Conservation (phyloP, 1,140 invertebrate species). For the Eriosoma lanigerum region DNA sequence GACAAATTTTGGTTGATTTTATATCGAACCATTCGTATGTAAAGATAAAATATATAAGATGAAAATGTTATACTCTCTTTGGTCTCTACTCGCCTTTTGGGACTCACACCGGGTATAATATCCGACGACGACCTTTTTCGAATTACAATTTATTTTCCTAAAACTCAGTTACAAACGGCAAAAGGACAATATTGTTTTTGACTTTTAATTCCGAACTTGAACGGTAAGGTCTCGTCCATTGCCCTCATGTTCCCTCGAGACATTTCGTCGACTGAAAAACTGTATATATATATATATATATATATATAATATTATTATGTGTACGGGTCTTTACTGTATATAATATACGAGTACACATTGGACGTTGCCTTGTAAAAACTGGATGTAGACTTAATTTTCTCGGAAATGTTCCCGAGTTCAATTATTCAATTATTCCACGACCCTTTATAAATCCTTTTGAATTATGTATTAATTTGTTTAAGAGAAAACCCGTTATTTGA, state of each 20-base stretch:
- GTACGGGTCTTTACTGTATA: background rate
- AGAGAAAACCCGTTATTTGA: slow-evolving; percentile 13
- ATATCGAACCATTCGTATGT: background rate
- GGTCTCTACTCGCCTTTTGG: no score
- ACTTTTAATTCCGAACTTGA: slow-evolving; percentile 18
- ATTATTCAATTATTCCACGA: slow-evolving; percentile 44
- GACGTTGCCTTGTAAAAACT: slow-evolving; percentile 24
- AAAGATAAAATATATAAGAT: no score
- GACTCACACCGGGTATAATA: background rate
- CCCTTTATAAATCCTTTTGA: slow-evolving; percentile 42
- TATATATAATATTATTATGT: background rate
- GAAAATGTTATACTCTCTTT: background rate
- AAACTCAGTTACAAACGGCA: slow-evolving; percentile 9
- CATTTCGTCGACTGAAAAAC: background rate
- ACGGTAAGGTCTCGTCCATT: background rate
- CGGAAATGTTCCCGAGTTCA: slow-evolving; percentile 1
- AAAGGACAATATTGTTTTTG: slow-evolving; percentile 44
- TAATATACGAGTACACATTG: background rate
- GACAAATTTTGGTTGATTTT: background rate
- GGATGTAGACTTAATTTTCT: slow-evolving; percentile 19
- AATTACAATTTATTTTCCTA: background rate
- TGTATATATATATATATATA: slow-evolving; percentile 24
- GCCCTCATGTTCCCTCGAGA: background rate
- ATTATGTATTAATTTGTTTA: slow-evolving; percentile 49
- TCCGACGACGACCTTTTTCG: background rate